phyloP scores from a whole-genome alignment of 2,797 vertebrate species.

The Bovichtus diacanthus region DNA sequence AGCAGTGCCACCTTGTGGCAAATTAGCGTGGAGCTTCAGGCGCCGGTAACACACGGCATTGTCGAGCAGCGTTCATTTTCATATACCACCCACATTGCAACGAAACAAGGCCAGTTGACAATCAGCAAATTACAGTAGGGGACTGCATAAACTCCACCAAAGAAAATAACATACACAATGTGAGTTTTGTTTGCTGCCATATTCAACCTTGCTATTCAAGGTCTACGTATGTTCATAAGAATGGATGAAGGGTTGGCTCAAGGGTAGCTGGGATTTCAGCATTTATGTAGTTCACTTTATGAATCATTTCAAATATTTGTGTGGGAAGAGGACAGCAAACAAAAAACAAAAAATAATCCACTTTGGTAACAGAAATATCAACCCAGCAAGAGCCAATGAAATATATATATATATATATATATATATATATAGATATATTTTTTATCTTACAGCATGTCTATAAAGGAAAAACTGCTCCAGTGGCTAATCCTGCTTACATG shows the following conservation, averaged over 20 bases:
- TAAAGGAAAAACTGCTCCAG: constrained; percentile 15
- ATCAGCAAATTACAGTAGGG: neutral
- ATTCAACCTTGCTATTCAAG: neutral
- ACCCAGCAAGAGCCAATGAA: constrained; percentile 12
- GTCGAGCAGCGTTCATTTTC: neutral
- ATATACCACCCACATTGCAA: too few relatives aligned
- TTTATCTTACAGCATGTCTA: constrained; percentile 36
- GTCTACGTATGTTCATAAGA: neutral
- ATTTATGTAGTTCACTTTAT: neutral
- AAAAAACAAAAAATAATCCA: constrained; percentile 19
- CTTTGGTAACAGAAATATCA: constrained; percentile 31
- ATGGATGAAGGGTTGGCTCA: neutral
- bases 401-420: constrained; percentile 26
- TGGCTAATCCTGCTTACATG: constrained; percentile 33
- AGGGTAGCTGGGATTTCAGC: neutral
- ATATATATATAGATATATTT: too few relatives aligned
- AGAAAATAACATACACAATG: neutral
- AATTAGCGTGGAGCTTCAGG: too few relatives aligned
- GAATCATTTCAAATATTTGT: constrained; percentile 27
- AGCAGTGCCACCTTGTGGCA: neutral
- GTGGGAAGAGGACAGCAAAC: constrained; percentile 6
- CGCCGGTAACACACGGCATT: too few relatives aligned
- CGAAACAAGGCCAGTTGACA: too few relatives aligned
- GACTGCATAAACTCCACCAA: neutral
- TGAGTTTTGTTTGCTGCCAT: neutral